Evolutionary conservation across 2,113 vertebrate genomes (phyloP).

Genomic region (Onychostruthus taczanowskii): DNA sequence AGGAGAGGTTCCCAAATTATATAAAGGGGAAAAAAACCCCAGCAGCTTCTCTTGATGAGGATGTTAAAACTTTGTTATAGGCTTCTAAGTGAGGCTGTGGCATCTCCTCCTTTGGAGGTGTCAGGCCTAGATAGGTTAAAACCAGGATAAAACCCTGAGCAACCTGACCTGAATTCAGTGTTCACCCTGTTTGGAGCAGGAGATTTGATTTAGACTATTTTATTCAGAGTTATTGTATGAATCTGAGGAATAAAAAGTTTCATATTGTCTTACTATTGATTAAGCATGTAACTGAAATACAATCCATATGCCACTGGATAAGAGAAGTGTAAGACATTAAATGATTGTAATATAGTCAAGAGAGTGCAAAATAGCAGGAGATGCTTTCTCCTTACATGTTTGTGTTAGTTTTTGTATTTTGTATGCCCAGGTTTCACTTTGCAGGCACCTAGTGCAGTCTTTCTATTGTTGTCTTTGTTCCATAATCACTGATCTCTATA

Average conservation of each 20-base stretch:
- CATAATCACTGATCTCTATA: not conserved
- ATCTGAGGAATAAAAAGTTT: not conserved
- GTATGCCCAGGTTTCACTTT: not conserved
- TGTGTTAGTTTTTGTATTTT: not conserved
- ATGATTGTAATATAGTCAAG: not conserved
- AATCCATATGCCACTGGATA: not conserved
- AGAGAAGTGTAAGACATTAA: not conserved
- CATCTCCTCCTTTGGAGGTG: not conserved
- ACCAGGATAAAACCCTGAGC: not conserved
- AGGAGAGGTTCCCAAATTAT: not conserved
- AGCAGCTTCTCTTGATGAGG: not conserved
- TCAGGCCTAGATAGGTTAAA: not conserved
- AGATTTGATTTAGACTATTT: not conserved
- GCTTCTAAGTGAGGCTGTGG: not conserved
- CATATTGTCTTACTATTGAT: not conserved
- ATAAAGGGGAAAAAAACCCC: accelerated
- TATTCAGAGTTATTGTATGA: not conserved
- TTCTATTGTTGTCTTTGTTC: not conserved
- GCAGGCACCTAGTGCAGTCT: not conserved
- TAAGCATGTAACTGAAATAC: not conserved
- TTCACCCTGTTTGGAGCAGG: not conserved
- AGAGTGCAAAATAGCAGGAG: not conserved
- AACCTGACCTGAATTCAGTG: not conserved
- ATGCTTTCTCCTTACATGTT: not conserved
- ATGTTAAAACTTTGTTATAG: not conserved